Base-by-base conservation (phyloP, 2,888 invertebrate genomes). In the Chymomyza fuscimana region DNA sequence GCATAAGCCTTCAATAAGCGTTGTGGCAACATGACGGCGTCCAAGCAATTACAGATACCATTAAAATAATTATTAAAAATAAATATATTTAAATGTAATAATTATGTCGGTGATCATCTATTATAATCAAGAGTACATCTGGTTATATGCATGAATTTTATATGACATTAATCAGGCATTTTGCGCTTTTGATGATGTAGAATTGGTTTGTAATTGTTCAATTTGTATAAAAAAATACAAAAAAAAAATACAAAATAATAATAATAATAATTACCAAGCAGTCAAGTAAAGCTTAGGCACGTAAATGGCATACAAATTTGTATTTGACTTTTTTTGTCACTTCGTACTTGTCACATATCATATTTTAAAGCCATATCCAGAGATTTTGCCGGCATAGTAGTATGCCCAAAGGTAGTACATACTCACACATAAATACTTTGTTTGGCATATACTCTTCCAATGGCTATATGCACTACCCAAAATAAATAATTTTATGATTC, bases 181-280 rank as follows among this genome's bases (percentile, higher is more conserved):
- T 74, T 66, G 73, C 86, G 72, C 73, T 79, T 73, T 74, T 74
- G 76, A 78, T 83, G 72, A 74, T 78, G 82, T 82, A 76, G 78
- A 83, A 86, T 83, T 82, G 81, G 54, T 16, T 16, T 54, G 54
- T 54, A 22, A 54, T 16, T 54, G 54, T 54, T 16, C 22, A 19
- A 19, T 54, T 54, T 54, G 16, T 54, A 19, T 54, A n/a, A 22
- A 19, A 54, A 22, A 16, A 19, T 79, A 78, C 80, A 82, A 74
- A 62, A 62, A 22, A 19, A 54, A 22, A 16, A 19, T 79, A 78
- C 80, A 82, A 74, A 62, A 62, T 70, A 73, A 77, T 76, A 74
- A 73, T 76, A 73, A 70, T 66, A 67, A 77, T 74, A 51, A 69
- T 54, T 62, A 46, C 40, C 12, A 59, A 36, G 62, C 40, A 46